Evolutionary conservation across 2,113 vertebrate genomes (phyloP).

Genomic region (Crotalus tigris): DNA sequence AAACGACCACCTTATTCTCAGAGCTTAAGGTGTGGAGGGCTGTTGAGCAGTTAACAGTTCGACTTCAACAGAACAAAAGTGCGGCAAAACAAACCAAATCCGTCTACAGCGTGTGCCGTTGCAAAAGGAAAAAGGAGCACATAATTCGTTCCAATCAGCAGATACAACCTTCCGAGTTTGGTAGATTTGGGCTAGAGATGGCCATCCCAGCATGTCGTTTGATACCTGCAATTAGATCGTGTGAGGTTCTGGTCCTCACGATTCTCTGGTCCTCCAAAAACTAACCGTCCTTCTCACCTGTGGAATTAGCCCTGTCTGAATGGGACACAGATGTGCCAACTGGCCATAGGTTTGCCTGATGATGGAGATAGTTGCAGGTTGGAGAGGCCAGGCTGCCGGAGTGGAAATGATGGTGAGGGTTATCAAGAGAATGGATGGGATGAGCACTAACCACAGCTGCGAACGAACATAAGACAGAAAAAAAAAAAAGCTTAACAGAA

Average conservation of each 20-base stretch:
- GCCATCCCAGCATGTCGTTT: background rate
- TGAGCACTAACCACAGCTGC: slow-evolving; percentile 99
- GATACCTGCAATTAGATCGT: background rate
- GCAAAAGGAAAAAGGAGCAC: background rate
- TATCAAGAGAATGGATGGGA: slow-evolving; percentile 99
- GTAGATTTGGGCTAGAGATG: too few relatives aligned
- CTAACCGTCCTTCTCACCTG: slow-evolving; percentile 84
- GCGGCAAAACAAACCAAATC: background rate
- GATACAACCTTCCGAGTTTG: background rate
- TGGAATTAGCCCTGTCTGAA: slow-evolving; percentile 92
- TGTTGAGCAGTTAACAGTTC: background rate
- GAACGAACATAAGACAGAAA: slow-evolving; percentile 85
- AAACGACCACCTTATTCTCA: background rate
- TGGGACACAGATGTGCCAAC: slow-evolving; percentile 85
- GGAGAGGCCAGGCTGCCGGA: slow-evolving; percentile 91
- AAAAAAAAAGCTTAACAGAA: slow-evolving; percentile 73
- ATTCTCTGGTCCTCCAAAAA: background rate
- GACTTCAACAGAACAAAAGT: background rate
- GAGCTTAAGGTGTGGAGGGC: background rate
- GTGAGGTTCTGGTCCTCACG: slow-evolving; percentile 14
- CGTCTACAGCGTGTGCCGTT: background rate
- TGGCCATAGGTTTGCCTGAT: slow-evolving; percentile 83
- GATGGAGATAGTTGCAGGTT: slow-evolving; percentile 90
- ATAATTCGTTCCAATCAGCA: background rate
- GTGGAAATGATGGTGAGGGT: slow-evolving; percentile 99